Evolutionary conservation across 2,888 invertebrate species (phyloP).

Genomic region (Eugnorisma glareosa): DNA sequence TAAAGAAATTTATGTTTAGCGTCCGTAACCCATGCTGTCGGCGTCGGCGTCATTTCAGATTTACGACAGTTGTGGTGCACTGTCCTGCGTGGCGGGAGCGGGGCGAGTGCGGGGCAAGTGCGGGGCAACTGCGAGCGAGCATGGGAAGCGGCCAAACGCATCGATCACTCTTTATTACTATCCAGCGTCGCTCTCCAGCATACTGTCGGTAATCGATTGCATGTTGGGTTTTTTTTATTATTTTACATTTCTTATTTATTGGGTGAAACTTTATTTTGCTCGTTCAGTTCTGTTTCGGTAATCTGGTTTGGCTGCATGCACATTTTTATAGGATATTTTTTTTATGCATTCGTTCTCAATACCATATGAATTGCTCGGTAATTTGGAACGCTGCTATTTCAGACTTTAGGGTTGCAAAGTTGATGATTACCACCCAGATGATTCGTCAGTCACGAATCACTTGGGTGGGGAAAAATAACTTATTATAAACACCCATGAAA

Average conservation of each 20-base stretch:
- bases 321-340: conserved; percentile 24
- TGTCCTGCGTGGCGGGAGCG: conserved; percentile 10
- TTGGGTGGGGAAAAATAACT: not conserved
- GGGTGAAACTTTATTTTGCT: conserved; percentile 47
- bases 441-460: too few relatives aligned
- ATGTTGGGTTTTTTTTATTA: conserved; percentile 58
- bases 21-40: conserved; percentile 69
- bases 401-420: not conserved
- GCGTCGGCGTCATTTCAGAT: conserved; percentile 73
- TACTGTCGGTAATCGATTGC: conserved; percentile 61
- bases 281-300: conserved; percentile 23
- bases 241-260: conserved; percentile 60
- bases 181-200: conserved; percentile 52
- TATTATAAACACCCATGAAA: not conserved
- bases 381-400: not conserved
- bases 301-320: conserved; percentile 22
- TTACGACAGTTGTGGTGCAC: conserved; percentile 71
- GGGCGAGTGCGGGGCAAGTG: conserved; percentile 15
- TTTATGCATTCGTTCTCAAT: conserved; percentile 11
- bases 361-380: not conserved
- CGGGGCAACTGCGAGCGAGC: conserved; percentile 30
- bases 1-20: conserved; percentile 73
- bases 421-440: too few relatives aligned
- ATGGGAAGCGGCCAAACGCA: conserved; percentile 57
- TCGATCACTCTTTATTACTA: conserved; percentile 70